Conservation (phyloP, 2,888 invertebrate genomes). For the Drosophila quinaria region DNA sequence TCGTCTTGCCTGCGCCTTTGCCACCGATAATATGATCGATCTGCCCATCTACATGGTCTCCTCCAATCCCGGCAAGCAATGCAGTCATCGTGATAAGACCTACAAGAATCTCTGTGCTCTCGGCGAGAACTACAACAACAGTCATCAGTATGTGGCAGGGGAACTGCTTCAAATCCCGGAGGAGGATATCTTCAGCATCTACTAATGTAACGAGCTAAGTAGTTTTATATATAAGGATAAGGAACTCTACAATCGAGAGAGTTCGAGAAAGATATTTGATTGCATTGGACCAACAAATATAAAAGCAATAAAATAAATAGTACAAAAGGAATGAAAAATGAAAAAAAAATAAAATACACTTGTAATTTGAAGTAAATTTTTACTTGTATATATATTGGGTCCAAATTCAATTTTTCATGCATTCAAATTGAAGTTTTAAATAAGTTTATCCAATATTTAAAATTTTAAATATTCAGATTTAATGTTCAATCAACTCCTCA, state of each 20-base stretch:
- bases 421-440: too few relatives aligned
- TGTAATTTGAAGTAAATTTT: too few relatives aligned
- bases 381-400: too few relatives aligned
- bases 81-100: slow-evolving; percentile 23
- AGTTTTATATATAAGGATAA: too few relatives aligned
- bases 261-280: slow-evolving; percentile 1
- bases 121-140: slow-evolving; percentile 44
- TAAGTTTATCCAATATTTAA: too few relatives aligned
- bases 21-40: slow-evolving; percentile 43
- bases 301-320: neutral
- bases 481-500: too few relatives aligned
- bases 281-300: neutral
- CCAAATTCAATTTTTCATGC: too few relatives aligned
- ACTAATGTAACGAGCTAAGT: too few relatives aligned
- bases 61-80: slow-evolving; percentile 21
- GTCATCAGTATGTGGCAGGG: slow-evolving; percentile 10
- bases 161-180: slow-evolving; percentile 19
- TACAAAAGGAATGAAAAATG: neutral
- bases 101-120: slow-evolving; percentile 44
- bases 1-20: slow-evolving; percentile 43
- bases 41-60: slow-evolving; percentile 40
- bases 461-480: too few relatives aligned
- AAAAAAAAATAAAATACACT: neutral
- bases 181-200: neutral
- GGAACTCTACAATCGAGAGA: too few relatives aligned